Percentiles rank a stretch among this genome's conserved stretches.
Conservation (phyloP, 2,113 vertebrate species). For the Stegostoma tigrinum region DNA sequence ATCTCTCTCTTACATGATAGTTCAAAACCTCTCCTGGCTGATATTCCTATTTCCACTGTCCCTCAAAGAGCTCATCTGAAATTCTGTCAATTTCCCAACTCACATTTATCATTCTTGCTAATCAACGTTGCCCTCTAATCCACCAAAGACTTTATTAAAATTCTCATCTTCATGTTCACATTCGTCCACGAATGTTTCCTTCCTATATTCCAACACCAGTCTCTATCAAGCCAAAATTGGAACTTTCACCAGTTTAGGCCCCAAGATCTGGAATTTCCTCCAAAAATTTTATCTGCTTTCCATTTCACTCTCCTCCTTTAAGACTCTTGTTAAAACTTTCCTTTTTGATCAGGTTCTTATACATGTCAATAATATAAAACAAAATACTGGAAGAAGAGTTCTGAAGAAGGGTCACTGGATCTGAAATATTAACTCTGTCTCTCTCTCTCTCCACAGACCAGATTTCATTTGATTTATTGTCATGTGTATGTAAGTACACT, state of each 20-base stretch:
- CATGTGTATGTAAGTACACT: too few species aligned
- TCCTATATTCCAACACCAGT: background rate
- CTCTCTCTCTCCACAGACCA: too few species aligned
- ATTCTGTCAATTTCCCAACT: background rate
- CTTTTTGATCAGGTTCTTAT: background rate
- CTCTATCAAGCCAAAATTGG: background rate
- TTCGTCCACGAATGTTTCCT: background rate
- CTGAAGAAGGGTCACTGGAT: too few species aligned
- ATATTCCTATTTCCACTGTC: background rate
- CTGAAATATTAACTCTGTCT: too few species aligned
- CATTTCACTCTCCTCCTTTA: background rate
- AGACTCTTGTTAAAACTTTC: background rate
- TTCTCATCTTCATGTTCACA: too few species aligned
- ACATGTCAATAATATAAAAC: too few species aligned
- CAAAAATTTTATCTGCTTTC: background rate
- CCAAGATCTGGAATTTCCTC: background rate
- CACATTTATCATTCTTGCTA: background rate
- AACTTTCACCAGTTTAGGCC: background rate
- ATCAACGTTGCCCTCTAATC: background rate
- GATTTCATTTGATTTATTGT: too few species aligned
- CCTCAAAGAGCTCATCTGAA: background rate
- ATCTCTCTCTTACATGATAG: background rate
- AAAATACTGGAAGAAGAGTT: too few species aligned
- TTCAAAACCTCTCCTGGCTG: background rate
- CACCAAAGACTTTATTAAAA: background rate